Conservation (phyloP, 2,888 invertebrate genomes). For the Coenonympha arcania region DNA sequence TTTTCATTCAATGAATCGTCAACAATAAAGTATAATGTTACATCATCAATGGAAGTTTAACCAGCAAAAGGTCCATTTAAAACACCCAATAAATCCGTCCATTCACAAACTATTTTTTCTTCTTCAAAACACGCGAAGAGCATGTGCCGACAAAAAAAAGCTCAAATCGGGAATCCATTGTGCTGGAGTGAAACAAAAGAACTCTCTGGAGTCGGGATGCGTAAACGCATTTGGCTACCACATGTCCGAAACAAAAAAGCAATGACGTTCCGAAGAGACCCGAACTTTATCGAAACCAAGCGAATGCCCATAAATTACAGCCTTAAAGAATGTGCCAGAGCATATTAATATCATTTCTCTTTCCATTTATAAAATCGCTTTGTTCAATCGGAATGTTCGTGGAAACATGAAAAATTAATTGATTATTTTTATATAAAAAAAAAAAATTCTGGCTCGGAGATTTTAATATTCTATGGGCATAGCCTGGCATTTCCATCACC, state of each 20-base stretch:
- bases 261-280: constrained; percentile 41
- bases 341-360: constrained; percentile 9
- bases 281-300: constrained; percentile 40
- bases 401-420: too few relatives aligned
- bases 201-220: constrained; percentile 37
- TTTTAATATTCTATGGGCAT: too few relatives aligned
- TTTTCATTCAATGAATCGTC: constrained; percentile 7
- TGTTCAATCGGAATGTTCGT: too few relatives aligned
- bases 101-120: constrained; percentile 35
- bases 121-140: constrained; percentile 34
- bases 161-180: constrained; percentile 43
- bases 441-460: too few relatives aligned
- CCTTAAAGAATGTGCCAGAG: constrained; percentile 24
- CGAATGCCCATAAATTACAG: constrained; percentile 35
- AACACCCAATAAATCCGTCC: constrained; percentile 33
- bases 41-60: constrained; percentile 24
- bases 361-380: constrained; percentile 6
- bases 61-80: constrained; percentile 26
- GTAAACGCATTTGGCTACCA: constrained; percentile 57
- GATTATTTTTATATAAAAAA: too few relatives aligned
- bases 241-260: too few relatives aligned
- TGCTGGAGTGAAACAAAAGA: constrained; percentile 35
- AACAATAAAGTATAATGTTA: constrained; percentile 22
- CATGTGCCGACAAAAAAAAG: constrained; percentile 39
- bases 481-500: too few relatives aligned